Evolutionary conservation across 2,113 vertebrate genomes (phyloP).

Genomic region (Solea senegalensis): DNA sequence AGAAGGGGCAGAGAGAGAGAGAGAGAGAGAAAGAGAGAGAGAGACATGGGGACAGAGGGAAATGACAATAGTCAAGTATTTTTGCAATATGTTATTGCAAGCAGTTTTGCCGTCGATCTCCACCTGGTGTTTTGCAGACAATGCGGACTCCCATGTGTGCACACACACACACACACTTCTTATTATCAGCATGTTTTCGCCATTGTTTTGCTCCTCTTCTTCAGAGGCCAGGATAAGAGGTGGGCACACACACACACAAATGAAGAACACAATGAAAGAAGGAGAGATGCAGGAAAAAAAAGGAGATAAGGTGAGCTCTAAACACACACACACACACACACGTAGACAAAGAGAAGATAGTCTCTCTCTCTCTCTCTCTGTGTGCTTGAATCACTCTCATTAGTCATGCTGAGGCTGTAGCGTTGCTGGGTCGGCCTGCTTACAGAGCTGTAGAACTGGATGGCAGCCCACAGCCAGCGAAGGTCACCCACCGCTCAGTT

Average conservation of each 20-base stretch:
- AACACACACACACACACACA: slow-evolving; percentile 3
- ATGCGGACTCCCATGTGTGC: slow-evolving; percentile 7
- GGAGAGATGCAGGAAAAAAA: no score
- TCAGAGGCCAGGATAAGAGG: slow-evolving; percentile 50
- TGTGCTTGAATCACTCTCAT: slow-evolving; percentile 67
- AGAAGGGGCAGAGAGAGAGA: not conserved
- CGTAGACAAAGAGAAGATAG: slow-evolving; percentile 36
- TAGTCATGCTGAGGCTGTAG: slow-evolving; percentile 68
- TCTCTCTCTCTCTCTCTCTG: slow-evolving; percentile 11
- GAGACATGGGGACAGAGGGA: not conserved
- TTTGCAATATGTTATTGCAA: slow-evolving; percentile 51
- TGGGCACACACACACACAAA: slow-evolving; percentile 6
- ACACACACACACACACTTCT: slow-evolving; percentile 13
- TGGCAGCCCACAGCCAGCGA: slow-evolving; percentile 57
- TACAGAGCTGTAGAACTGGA: slow-evolving; percentile 66
- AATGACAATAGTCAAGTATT: slow-evolving; percentile 27
- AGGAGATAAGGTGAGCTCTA: no score
- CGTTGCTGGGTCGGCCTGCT: slow-evolving; percentile 52
- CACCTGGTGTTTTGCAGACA: slow-evolving; percentile 48
- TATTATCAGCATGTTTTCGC: slow-evolving; percentile 52
- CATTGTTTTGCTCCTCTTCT: slow-evolving; percentile 38
- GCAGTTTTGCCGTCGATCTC: slow-evolving; percentile 55
- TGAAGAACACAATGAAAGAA: no score
- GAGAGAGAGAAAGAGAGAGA: not conserved
- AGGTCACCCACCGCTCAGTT: slow-evolving; percentile 68